Conservation (phyloP, 2,888 invertebrate species). For the Chalcosyrphus nemorum region DNA sequence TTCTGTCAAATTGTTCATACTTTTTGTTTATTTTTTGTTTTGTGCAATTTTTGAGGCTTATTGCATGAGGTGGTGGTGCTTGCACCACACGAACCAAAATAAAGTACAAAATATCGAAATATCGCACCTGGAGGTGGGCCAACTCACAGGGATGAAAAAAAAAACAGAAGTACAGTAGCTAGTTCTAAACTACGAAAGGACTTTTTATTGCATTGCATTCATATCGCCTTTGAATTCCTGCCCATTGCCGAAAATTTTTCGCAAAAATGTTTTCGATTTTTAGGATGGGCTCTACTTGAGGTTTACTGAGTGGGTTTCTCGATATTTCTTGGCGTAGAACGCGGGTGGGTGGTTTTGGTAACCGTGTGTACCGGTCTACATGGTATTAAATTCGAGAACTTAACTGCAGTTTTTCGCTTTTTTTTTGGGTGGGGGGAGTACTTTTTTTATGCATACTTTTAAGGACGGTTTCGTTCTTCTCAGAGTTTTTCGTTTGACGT, state of each 20-base stretch:
- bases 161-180: neutral
- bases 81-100: constrained; percentile 34
- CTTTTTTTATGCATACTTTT: constrained; percentile 32
- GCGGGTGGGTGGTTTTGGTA: constrained; percentile 27
- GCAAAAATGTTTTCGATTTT: constrained; percentile 30
- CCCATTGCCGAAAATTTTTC: constrained; percentile 66
- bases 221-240: constrained; percentile 70
- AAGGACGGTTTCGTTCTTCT: neutral
- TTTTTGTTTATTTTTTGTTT: constrained; percentile 54
- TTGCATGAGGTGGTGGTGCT: constrained; percentile 23
- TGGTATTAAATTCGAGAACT: constrained; percentile 57
- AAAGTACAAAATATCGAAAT: constrained; percentile 65
- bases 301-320: constrained; percentile 54
- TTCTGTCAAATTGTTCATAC: constrained; percentile 43
- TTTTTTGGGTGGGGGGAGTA: too few relatives aligned
- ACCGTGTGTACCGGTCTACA: constrained; percentile 64
- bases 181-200: constrained; percentile 52
- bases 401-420: constrained; percentile 67
- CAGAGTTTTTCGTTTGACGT: constrained; percentile 46
- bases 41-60: constrained; percentile 63
- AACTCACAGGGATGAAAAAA: constrained; percentile 8
- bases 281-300: neutral
- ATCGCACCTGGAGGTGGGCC: constrained; percentile 71
- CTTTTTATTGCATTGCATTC: constrained; percentile 69
- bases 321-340: constrained; percentile 41